Evolutionary conservation across 2,113 vertebrate species (phyloP), one percentile per base, ranked within the genome.

Genomic region (Neomonachus schauinslandi): DNA sequence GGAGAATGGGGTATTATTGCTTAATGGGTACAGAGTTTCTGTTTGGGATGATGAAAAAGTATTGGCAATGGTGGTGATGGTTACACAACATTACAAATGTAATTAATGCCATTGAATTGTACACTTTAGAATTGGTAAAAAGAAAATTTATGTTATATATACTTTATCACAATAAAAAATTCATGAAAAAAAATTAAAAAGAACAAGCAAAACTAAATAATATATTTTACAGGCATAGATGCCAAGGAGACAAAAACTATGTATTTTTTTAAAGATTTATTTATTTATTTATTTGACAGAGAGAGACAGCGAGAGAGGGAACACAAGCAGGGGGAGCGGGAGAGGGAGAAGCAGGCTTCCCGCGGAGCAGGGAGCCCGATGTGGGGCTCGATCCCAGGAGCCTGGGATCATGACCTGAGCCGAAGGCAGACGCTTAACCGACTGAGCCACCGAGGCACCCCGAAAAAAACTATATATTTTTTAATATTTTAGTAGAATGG

Each of bases 11-110:
- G 76, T 21, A 65, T 21, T 74, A 67, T 96, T 96, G 94, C 85
- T 69, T 81, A 84, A 95, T 76, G 6, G 53, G 89, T 80, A 42
- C 85, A 95, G 81, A 92, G 80, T 90, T 96, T 92, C 84, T 96
- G 65, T 39, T 89, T 65, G 42, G 22, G 67, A 26, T 91, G 92
- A 81, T 77, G 86, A 77, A 96, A 94, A 94, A 4, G 33, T 57
- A 93, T 97, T 96, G 49, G 39, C 89, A 84, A 95, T 24, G 2
- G 31, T 69, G 26, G 46, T 28, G 21, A 3, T 24, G 33, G 10
- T 97, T 97, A 53, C 63, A 59, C 57, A 96, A 95, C 33, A 26
- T 53, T 80, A 42, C 63, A 53, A 69, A 61, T 95, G 63, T 39
- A 84, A 51, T 61, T 53, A 65, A 61, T 42, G 28, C 26, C 46